Conservation (phyloP, 2,888 invertebrate genomes). For the Sesia apiformis region DNA sequence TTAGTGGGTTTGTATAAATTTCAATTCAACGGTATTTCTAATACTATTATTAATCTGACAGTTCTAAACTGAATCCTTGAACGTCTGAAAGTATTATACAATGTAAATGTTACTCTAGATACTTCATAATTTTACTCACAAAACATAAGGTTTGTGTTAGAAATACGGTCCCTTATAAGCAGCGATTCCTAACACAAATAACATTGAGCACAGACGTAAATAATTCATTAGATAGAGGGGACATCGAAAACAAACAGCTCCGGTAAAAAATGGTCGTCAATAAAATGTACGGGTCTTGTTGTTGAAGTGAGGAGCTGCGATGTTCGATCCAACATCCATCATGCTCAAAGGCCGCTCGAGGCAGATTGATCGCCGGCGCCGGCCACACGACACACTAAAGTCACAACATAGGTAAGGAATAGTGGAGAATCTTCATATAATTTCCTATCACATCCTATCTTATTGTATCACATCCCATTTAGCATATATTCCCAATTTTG, state of each 20-base stretch:
- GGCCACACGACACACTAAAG: constrained; percentile 19
- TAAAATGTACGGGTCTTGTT: constrained; percentile 46
- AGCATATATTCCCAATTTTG: too few species aligned
- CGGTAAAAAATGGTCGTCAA: constrained; percentile 32
- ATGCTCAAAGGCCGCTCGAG: constrained; percentile 49
- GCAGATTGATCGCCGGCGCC: constrained; percentile 61
- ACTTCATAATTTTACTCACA: too few species aligned
- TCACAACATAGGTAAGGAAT: not conserved
- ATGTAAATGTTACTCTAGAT: too few species aligned
- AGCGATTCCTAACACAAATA: constrained; percentile 23
- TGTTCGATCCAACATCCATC: constrained; percentile 50
- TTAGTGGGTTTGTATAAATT: too few species aligned
- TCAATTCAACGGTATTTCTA: too few species aligned
- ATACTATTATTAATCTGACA: too few species aligned
- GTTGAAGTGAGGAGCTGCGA: constrained; percentile 24
- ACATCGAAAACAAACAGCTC: constrained; percentile 35
- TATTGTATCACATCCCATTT: too few species aligned
- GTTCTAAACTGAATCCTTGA: too few species aligned
- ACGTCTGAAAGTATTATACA: too few species aligned
- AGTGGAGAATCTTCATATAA: not conserved
- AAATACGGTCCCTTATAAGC: not conserved
- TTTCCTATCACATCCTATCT: not conserved
- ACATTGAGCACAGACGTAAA: constrained; percentile 35
- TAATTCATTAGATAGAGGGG: constrained; percentile 50
- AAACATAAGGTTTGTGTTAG: too few species aligned